Evolutionary conservation across 64 coral and sea anemone genomes (phyloP), one percentile per base, ranked within the genome.

Genomic region (Stylophora pistillata): DNA sequence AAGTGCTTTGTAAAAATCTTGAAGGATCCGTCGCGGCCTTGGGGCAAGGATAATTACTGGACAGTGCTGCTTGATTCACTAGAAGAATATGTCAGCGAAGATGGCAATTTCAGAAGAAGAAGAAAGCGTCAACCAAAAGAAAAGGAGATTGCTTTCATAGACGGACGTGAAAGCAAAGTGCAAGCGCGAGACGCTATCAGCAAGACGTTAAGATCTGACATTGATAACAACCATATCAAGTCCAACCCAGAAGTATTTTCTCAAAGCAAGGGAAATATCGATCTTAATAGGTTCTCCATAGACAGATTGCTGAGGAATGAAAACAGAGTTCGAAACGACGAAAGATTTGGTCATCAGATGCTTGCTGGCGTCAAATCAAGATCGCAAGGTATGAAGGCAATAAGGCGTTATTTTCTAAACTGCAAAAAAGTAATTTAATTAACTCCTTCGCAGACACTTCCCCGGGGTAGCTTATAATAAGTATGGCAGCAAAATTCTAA

Each of bases 41-140:
- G 97, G 97, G 97, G 97, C 11, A 99, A 99, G 69, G 97, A 99
- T 53, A 99, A 99, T 52, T 93, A 95, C 66, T 99, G 97, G 97
- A 95, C 97, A 30, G 94, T 99, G 5, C 90, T 84, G 33, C 23
- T 84, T 16, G 80, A 91, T 86, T 94, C 91, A 15, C 74, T 99
- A 25, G 86, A 93, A 78, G 97, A 99, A 56, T 99, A 99, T 28
- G 61, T 99, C 37, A 59, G 89, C 55, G 83, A 88, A 2, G 97
- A 99, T 32, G 97, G 97, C 5, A 87, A 85, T 74, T 99, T 99
- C 54, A 95, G 93, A 73, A 68, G 93, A 64, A 89, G 97, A 71
- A 30, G 97, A 73, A 81, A 91, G 76, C 73, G 97, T 73, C 86
- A 95, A 56, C 90, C 88, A 21, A 92, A 93, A 88, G 76, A 73